Evolutionary conservation across 2,888 invertebrate genomes (phyloP).

Genomic region (Syrista parreyssii): DNA sequence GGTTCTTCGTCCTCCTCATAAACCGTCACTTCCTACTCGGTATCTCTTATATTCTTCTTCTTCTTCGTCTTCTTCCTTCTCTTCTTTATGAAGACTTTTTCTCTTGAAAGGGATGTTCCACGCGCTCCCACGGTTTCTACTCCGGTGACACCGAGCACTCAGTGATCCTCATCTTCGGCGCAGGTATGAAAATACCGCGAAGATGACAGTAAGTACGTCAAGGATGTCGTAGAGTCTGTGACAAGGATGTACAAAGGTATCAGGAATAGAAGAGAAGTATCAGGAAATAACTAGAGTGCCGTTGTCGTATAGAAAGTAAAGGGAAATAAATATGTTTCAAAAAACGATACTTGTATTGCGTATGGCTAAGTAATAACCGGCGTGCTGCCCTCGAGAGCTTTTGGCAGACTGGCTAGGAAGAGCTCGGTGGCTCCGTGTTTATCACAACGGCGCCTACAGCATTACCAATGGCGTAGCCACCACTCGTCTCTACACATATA

Average conservation of each 20-base stretch:
- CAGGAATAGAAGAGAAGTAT: conserved; percentile 11
- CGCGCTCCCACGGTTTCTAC: neutral
- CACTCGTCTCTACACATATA: neutral
- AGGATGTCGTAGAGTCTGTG: neutral
- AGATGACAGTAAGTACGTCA: neutral
- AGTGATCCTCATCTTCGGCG: neutral
- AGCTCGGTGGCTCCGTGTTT: conserved; percentile 25
- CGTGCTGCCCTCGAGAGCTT: conserved; percentile 24
- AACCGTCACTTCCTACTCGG: conserved; percentile 3
- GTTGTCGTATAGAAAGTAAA: conserved; percentile 10
- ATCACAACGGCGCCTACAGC: conserved; percentile 28
- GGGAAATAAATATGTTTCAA: neutral
- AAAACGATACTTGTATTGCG: neutral
- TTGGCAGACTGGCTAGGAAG: conserved; percentile 30
- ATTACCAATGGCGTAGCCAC: conserved; percentile 29
- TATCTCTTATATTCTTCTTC: conserved; percentile 2
- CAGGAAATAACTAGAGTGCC: conserved; percentile 9
- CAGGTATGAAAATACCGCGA: neutral
- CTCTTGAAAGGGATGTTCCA: neutral
- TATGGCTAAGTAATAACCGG: neutral
- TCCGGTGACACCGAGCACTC: neutral
- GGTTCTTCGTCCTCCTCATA: conserved; percentile 18
- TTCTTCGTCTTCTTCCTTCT: neutral
- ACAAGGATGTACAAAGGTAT: neutral
- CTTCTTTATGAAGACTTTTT: neutral